Percentiles rank a stretch among this genome's conserved stretches.
Evolutionary conservation across 2,888 invertebrate genomes (phyloP).

Genomic region (Troides helena): DNA sequence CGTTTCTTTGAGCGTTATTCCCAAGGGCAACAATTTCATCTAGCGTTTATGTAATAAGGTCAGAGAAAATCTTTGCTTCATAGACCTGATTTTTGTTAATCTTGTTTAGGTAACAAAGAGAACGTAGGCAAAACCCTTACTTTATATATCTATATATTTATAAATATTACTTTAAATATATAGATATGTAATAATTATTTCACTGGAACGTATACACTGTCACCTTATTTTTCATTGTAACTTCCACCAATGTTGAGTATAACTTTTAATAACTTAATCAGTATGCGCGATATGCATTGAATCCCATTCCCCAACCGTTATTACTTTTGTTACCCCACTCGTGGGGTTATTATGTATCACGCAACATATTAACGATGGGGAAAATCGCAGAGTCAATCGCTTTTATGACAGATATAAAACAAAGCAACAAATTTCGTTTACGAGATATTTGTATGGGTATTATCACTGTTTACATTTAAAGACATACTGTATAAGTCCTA

Average conservation of each 20-base stretch:
- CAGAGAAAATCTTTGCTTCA: neutral
- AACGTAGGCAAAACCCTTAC: neutral
- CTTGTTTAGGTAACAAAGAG: neutral
- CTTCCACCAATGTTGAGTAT: neutral
- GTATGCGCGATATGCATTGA: slow-evolving; percentile 17
- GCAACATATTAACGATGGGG: too few relatives aligned
- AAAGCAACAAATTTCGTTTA: too few relatives aligned
- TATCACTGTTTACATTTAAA: too few relatives aligned
- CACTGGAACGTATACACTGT: neutral
- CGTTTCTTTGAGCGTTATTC: neutral
- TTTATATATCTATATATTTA: neutral
- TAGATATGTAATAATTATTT: neutral
- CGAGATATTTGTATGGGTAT: too few relatives aligned
- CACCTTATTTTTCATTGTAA: neutral
- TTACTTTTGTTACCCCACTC: slow-evolving; percentile 28
- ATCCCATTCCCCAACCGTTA: slow-evolving; percentile 26
- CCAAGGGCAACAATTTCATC: neutral
- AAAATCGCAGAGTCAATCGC: too few relatives aligned
- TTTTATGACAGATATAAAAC: too few relatives aligned
- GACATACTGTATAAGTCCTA: too few relatives aligned
- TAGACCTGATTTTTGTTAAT: neutral
- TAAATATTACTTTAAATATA: neutral
- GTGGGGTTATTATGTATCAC: too few relatives aligned
- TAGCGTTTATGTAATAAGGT: neutral
- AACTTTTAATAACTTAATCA: slow-evolving; percentile 21